Conservation (phyloP, 2,113 vertebrate species). For the Excalfactoria chinensis region DNA sequence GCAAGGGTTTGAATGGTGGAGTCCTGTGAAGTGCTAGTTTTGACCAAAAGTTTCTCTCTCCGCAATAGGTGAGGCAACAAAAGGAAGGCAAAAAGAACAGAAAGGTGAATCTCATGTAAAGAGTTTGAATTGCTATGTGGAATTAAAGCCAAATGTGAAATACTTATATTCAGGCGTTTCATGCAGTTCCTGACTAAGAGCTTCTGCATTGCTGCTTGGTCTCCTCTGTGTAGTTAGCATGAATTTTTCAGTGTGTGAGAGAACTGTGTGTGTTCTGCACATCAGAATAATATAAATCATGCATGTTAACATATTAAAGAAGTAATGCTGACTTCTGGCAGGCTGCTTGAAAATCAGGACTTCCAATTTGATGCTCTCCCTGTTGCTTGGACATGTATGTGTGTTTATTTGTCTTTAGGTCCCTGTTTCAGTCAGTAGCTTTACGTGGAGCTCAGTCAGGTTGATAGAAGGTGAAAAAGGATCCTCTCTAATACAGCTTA, state of each 20-base stretch:
- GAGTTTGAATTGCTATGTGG: not conserved
- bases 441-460: not conserved
- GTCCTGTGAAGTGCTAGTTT: not conserved
- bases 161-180: not conserved
- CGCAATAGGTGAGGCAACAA: not conserved
- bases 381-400: not conserved
- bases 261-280: not conserved
- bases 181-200: not conserved
- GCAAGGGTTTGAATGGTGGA: not conserved
- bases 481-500: not conserved
- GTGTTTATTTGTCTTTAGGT: not conserved
- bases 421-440: not conserved
- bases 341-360: not conserved
- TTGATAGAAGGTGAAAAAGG: slow-evolving; percentile 20
- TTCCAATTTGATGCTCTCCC: not conserved
- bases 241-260: slow-evolving; percentile 63
- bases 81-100: not conserved
- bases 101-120: not conserved
- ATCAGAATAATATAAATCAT: slow-evolving; percentile 58
- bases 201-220: not conserved
- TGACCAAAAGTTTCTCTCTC: not conserved
- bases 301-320: slow-evolving; percentile 46
- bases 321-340: not conserved
- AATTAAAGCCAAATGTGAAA: not conserved
- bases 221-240: slow-evolving; percentile 10